Percentiles rank a stretch among this genome's conserved stretches.
phyloP scores from a whole-genome alignment of 2,113 vertebrate genomes.

The Atrichornis clamosus region DNA sequence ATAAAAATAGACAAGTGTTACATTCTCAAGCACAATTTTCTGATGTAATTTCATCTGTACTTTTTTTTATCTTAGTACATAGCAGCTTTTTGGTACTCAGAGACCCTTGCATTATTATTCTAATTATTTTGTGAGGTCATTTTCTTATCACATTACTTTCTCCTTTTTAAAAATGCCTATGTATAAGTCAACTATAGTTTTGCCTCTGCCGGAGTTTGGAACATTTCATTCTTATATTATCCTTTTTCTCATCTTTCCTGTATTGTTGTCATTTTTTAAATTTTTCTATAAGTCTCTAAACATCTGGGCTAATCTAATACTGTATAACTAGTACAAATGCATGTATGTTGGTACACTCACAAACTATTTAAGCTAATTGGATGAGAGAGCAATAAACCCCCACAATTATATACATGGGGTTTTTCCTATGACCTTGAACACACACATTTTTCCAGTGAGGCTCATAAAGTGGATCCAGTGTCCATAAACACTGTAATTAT shows the following conservation, averaged over 20 bases:
- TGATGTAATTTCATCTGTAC: not conserved
- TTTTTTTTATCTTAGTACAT: not conserved
- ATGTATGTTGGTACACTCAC: not conserved
- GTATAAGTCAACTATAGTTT: not conserved
- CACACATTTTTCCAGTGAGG: not conserved
- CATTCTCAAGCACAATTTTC: not conserved
- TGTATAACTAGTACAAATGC: rapidly evolving
- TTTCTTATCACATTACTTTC: not conserved
- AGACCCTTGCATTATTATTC: not conserved
- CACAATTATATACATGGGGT: rapidly evolving
- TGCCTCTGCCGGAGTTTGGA: not conserved
- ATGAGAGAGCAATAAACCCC: not conserved
- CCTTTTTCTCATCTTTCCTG: not conserved
- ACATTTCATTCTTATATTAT: not conserved
- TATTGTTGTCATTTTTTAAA: not conserved
- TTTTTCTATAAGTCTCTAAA: not conserved
- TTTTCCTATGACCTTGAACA: not conserved
- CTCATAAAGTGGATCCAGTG: not conserved
- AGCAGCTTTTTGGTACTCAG: not conserved
- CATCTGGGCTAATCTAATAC: not conserved
- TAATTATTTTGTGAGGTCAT: not conserved
- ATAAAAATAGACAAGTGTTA: constrained; percentile 15
- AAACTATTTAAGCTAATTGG: not conserved
- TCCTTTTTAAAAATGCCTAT: not conserved
- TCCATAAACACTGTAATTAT: not conserved